Conservation (phyloP, 2,888 invertebrate species). For the Drosophila cyrtoloma region DNA sequence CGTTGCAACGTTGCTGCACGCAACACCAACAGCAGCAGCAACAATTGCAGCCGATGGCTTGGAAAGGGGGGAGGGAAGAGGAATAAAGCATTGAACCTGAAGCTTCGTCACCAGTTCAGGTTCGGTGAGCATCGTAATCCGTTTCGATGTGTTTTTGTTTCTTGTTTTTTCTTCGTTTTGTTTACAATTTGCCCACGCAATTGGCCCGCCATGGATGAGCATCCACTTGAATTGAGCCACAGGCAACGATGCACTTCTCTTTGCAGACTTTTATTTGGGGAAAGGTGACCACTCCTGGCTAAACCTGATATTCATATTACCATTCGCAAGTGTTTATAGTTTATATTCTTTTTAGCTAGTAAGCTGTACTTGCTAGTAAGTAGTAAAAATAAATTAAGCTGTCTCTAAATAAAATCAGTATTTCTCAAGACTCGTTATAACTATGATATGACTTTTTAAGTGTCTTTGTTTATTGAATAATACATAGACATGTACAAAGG, state of each 20-base stretch:
- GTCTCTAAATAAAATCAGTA: not conserved
- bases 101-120: constrained; percentile 61
- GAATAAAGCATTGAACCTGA: constrained; percentile 73
- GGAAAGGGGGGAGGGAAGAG: not conserved
- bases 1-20: constrained; percentile 43
- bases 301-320: not conserved
- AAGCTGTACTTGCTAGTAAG: not conserved
- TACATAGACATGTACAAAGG: not conserved
- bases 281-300: not conserved
- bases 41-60: not conserved
- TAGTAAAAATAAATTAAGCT: no score
- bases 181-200: constrained; percentile 13
- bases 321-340: not conserved
- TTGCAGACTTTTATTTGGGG: not conserved
- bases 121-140: constrained; percentile 59
- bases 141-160: constrained; percentile 40
- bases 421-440: not conserved
- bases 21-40: constrained; percentile 28
- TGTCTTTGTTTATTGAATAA: not conserved
- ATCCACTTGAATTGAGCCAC: not conserved
- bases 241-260: not conserved
- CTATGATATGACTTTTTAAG: not conserved
- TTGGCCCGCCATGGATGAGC: not conserved
- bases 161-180: constrained; percentile 28
- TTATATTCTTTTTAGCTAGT: not conserved